Base-by-base conservation (phyloP, 2,888 invertebrate species). In the Habroteleia sp. region DNA sequence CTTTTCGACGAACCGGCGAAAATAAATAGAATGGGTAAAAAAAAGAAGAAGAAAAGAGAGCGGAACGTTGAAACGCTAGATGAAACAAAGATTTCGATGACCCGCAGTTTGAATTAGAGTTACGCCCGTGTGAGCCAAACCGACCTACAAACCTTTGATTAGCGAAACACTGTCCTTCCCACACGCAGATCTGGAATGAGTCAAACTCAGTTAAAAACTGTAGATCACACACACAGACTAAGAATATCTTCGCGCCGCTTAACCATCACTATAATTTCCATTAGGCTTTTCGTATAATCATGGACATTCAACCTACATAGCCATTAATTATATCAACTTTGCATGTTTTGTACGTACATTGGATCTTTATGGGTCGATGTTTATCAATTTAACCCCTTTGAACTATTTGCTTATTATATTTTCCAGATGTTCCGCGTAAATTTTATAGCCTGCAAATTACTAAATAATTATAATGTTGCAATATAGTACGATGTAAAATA, bases 91-190 rank as follows among this genome's bases (percentile, higher is more conserved):
- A 66, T 52, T 35, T 23, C 17, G 33, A 13, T 31, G 37, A 33
- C 31, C 80, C 76, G 82, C 81, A 81, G 79, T 80, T 81, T 79
- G 80, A 82, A 83, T 83, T 82, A 82, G 81, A 79, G 72, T 73
- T 80, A 81, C 80, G 81, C 78, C 81, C 81, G 82, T 82, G 82
- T 83, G 85, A 85, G 84, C 81, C 83, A 74, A 81, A 82, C 85
- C 83, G 87, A 87, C 86, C 87, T 88, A 85, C 83, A 82, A 87
- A 87, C 87, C 88, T 84, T 85, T 87, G 87, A 88, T 88, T 88
- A 88, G 83, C 85, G 83, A 87, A 84, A 84, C 84, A 82, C 74
- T 74, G 68, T 71, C 62, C 87, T 88, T 88, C 88, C 87, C 88
- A 88, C 86, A 87, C 88, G 69, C 72, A 83, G 78, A 80, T 76